Base-by-base conservation (phyloP, 2,797 vertebrate genomes). In the Pangasius larnaudii region DNA sequence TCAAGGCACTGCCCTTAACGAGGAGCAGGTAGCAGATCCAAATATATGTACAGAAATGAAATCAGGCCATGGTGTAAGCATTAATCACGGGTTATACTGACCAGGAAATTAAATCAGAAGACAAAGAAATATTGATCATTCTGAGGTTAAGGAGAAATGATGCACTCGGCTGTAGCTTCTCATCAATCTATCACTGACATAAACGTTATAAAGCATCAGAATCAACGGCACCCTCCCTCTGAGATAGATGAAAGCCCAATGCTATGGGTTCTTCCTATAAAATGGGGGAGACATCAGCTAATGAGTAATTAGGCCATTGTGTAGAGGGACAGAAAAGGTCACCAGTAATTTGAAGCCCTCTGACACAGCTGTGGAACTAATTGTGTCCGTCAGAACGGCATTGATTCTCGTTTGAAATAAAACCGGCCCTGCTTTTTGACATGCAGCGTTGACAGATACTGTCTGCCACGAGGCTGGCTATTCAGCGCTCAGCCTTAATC, bases 331-430 rank as follows among this genome's bases (percentile, higher is more conserved):
- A 92, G 90, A 94, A 95, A 88, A 93, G 94, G 94, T 94, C 94
- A 92, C 89, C 86, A 89, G 92, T 93, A 85, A 92, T 92, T 93
- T 94, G 93, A 93, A 92, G 90, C 93, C 94, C 91, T 92, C 88
- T 89, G 93, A 94, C 91, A 93, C 90, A 91, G 91, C 92, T 94
- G 91, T 95, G 95, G 95, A 95, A 95, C 94, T 94, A 95, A 94
- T 93, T 94, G 91, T 89, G 90, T 93, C 94, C 93, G 94, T 95
- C 92, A 90, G 93, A 92, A 89, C 58, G 86, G 88, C 90, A 92
- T 92, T 88, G 91, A 95, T 95, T 96, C 95, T 94, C 93, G 92
- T 94, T 94, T 93, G 87, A 93, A 95, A 93, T 93, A 93, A 93
- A 94, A 94, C 91, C 91, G 93, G 94, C 92, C 92, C 94, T 93